Evolutionary conservation across 2,888 invertebrate genomes (phyloP).

Genomic region (Epistrophe eligans): DNA sequence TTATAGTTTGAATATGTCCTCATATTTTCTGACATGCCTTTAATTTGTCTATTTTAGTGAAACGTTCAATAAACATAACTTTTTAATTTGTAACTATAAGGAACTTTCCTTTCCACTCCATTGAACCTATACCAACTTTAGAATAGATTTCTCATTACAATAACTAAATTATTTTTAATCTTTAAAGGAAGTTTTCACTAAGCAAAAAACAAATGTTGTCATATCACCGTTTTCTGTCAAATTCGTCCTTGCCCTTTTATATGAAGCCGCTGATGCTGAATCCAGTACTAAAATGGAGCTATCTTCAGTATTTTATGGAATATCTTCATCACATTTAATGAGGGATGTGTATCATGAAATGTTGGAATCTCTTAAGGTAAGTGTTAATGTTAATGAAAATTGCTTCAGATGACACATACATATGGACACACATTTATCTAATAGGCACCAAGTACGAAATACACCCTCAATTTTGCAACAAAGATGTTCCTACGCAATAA

Average conservation of each 20-base stretch:
- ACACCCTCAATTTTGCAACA: conserved; percentile 87
- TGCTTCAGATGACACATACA: background rate
- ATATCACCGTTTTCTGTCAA: conserved; percentile 92
- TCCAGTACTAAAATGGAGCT: conserved; percentile 78
- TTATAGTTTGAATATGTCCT: too few species aligned
- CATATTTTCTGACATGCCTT: too few species aligned
- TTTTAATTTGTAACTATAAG: too few species aligned
- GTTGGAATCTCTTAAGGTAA: conserved; percentile 79
- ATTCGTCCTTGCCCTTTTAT: conserved; percentile 88
- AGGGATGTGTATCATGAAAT: conserved; percentile 82
- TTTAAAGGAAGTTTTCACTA: conserved; percentile 54
- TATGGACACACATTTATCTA: background rate
- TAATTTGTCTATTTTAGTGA: too few species aligned
- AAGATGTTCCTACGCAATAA: conserved; percentile 87
- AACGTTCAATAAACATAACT: too few species aligned
- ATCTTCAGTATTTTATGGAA: conserved; percentile 50
- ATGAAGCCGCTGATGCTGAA: conserved; percentile 87
- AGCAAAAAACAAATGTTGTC: conserved; percentile 86
- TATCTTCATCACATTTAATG: conserved; percentile 54
- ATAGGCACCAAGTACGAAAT: conserved; percentile 81
- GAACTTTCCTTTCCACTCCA: too few species aligned
- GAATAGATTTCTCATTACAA: too few species aligned
- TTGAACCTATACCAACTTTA: too few species aligned
- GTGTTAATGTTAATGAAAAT: background rate
- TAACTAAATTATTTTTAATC: background rate